Evolutionary conservation across 2,113 vertebrate species (phyloP).

Genomic region (Buteo buteo): DNA sequence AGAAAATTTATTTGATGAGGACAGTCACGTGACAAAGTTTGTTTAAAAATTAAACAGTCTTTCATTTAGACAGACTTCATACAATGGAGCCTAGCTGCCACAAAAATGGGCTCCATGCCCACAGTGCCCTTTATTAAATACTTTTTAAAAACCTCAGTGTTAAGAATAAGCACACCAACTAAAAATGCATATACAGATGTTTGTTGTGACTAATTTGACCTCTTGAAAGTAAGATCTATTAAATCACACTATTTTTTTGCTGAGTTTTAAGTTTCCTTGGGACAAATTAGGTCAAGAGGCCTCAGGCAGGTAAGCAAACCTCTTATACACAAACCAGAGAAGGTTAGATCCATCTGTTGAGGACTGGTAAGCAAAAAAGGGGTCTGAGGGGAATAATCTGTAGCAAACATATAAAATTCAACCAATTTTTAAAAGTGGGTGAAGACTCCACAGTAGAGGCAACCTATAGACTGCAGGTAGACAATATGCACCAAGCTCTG

Average conservation of each 20-base stretch:
- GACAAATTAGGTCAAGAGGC: constrained; percentile 29
- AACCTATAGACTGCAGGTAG: background rate
- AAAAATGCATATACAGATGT: background rate
- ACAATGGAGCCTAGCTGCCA: background rate
- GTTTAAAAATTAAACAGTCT: background rate
- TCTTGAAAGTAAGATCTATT: background rate
- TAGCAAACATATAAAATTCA: background rate
- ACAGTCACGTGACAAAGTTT: background rate
- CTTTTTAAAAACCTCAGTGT: background rate
- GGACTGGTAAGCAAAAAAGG: background rate
- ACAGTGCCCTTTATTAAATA: background rate
- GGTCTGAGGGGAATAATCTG: background rate
- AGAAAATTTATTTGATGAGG: background rate
- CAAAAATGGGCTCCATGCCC: background rate
- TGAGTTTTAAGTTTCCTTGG: background rate
- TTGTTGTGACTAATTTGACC: background rate
- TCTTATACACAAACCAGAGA: background rate
- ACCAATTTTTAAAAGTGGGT: background rate
- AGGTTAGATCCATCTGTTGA: background rate
- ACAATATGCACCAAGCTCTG: background rate
- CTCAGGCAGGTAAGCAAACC: background rate
- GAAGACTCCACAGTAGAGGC: background rate
- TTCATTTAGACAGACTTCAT: background rate
- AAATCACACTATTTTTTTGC: background rate
- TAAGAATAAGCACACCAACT: background rate